Evolutionary conservation across 1,140 invertebrate species (phyloP), one percentile per base, ranked within the genome.

Genomic region (Thalassaphorura encarpata): DNA sequence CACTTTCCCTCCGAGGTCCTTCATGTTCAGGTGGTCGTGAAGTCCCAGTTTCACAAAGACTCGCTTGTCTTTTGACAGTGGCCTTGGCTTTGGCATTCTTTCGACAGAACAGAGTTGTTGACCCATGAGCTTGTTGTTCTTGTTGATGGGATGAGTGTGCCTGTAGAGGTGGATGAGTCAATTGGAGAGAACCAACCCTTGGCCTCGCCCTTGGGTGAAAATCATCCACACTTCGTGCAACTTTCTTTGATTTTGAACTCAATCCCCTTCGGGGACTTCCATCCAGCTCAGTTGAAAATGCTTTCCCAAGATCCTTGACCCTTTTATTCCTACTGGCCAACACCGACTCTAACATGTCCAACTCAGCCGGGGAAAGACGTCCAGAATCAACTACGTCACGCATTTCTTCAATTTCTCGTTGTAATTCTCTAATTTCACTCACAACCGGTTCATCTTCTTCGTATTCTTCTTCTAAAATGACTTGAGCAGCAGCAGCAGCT

Each of bases 301-400:
- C 61, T 49, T 66, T 66, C 16, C 49, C 56, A 11, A 65, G 21
- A 13, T 54, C 63, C 40, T 59, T 55, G 23, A 66, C 57, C 43
- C 52, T 47, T 19, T 56, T 52, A 58, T 48, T 62, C 55, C 5
- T 40, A 56, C 29, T 53, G 33, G n/a, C 48, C 26, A 66, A 53
- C 16, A 62, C 51, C 1, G 55, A 39, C 36, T 67, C 66, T 5
- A 67, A 45, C 58, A 65, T 65, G 31, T 67, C 65, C 13, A 67
- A 15, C 42, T 67, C 66, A 11, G 65, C 55, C 0, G 52, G 58
- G 0, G 65, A 64, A 21, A 67, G 54, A 16, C 36, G 45, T 3
- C 61, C 58, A 13, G 42, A 26, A 8, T 27, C 43, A n/a, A 67
- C 61, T 1, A 50, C 64, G 18, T 61, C 58, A 15, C 40, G n/a